Conservation (phyloP, 2,113 vertebrate species). For the Falcunculus frontatus region DNA sequence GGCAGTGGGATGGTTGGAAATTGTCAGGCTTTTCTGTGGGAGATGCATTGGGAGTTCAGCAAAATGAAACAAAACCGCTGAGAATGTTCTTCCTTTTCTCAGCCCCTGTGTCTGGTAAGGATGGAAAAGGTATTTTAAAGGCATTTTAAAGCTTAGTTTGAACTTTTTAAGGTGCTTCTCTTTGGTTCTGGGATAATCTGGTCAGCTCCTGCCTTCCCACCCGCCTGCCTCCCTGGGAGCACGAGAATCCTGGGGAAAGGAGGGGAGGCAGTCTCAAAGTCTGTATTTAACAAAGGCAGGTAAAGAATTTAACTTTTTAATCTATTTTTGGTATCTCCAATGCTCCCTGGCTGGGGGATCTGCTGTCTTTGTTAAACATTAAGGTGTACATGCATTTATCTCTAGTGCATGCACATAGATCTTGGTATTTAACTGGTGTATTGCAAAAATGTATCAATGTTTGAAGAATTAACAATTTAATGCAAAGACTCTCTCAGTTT, state of each 20-base stretch:
- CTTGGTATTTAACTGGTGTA: constrained; percentile 40
- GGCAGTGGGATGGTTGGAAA: background rate
- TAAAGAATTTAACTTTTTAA: constrained; percentile 15
- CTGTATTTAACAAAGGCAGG: constrained; percentile 45
- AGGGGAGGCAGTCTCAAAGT: background rate
- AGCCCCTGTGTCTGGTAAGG: background rate
- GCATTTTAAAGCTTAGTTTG: background rate
- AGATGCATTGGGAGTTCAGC: background rate
- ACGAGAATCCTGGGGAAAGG: background rate
- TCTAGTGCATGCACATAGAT: constrained; percentile 28
- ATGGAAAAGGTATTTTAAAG: background rate
- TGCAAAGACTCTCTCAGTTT: constrained; percentile 22
- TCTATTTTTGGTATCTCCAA: constrained; percentile 18
- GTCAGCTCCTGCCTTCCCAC: background rate
- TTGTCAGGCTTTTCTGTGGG: background rate
- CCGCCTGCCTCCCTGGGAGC: background rate
- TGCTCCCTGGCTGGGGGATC: background rate
- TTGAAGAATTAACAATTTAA: constrained; percentile 10
- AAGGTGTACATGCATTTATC: constrained; percentile 39
- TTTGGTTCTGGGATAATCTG: background rate
- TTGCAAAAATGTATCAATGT: constrained; percentile 28
- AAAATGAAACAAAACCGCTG: background rate
- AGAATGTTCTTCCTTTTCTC: background rate
- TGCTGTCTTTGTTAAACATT: background rate
- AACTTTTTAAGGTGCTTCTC: constrained; percentile 2